Evolutionary conservation across 2,888 invertebrate genomes (phyloP).

Genomic region (Dolichomitus sp.): DNA sequence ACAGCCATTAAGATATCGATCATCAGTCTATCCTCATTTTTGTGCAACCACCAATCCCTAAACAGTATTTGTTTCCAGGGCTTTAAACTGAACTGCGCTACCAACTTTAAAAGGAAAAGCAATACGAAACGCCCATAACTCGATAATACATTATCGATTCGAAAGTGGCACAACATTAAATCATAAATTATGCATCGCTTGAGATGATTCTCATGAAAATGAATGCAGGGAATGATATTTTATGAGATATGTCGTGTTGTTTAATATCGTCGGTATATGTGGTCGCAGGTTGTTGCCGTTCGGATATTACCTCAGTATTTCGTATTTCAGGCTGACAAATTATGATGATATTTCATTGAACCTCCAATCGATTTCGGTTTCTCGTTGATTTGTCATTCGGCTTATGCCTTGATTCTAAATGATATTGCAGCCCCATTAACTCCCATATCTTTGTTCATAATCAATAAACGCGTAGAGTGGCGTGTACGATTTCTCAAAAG

Average conservation of each 20-base stretch:
- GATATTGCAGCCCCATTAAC: not conserved
- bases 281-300: not conserved
- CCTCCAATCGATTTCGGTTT: not conserved
- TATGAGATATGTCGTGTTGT: not conserved
- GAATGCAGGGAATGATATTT: not conserved
- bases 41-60: not conserved
- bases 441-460: slow-evolving; percentile 4
- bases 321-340: not conserved
- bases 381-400: not conserved
- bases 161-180: not conserved
- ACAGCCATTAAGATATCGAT: not conserved
- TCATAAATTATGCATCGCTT: not conserved
- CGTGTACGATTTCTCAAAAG: slow-evolving; percentile 8
- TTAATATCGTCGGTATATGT: not conserved
- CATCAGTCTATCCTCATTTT: not conserved
- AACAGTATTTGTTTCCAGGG: no score
- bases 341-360: not conserved
- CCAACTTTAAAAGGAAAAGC: no score
- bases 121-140: no score
- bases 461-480: not conserved
- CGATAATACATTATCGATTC: not conserved
- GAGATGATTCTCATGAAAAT: not conserved
- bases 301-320: not conserved
- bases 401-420: not conserved
- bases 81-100: no score